Evolutionary conservation across 1,140 invertebrate species (phyloP).

Genomic region (Octopus sinensis): DNA sequence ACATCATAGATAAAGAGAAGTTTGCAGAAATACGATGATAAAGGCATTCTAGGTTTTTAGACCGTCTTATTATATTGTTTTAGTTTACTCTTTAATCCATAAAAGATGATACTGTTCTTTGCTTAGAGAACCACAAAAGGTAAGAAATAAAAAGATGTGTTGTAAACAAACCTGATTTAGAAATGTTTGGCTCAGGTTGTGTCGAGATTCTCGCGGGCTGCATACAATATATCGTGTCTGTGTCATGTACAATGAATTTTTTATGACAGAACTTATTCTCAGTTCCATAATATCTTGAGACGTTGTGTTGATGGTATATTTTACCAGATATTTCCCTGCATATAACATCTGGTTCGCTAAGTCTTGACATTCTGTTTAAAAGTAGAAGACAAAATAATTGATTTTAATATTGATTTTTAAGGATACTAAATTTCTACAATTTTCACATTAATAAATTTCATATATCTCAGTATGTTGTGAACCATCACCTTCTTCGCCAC

Average conservation of each 20-base stretch:
- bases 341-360: slow-evolving; percentile 42
- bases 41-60: no score
- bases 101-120: no score
- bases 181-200: slow-evolving; percentile 39
- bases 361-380: slow-evolving; percentile 43
- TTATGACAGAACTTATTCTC: slow-evolving; percentile 32
- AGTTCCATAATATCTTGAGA: slow-evolving; percentile 16
- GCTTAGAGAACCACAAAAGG: no score
- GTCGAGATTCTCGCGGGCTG: slow-evolving; percentile 43
- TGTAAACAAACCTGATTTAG: slow-evolving; percentile 12
- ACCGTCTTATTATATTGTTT: no score
- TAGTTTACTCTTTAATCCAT: no score
- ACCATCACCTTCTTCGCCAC: no score
- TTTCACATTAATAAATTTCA: no score
- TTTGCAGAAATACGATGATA: no score
- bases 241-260: slow-evolving; percentile 36
- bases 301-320: slow-evolving; percentile 34
- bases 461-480: no score
- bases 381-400: background rate
- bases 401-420: background rate
- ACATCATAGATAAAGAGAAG: no score
- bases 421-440: no score
- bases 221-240: slow-evolving; percentile 42
- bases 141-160: no score
- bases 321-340: slow-evolving; percentile 41